phyloP scores from a whole-genome alignment of 2,888 invertebrate species.

The Gymnosoma rotundatum region DNA sequence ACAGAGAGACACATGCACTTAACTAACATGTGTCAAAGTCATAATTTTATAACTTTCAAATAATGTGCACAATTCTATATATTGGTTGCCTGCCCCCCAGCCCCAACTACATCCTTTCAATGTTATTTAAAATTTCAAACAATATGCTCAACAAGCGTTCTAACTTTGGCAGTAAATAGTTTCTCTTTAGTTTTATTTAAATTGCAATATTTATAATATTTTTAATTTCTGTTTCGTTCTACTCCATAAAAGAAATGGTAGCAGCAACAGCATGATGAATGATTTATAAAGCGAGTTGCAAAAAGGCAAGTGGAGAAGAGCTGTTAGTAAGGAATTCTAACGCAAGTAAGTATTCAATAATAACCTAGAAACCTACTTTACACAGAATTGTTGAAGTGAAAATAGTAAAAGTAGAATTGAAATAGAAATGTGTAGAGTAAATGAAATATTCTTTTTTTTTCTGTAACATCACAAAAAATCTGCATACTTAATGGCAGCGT shows the following conservation, averaged over 20 bases:
- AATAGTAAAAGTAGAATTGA: constrained; percentile 36
- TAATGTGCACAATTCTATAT: constrained; percentile 28
- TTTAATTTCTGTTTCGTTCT: neutral
- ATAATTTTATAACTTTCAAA: constrained; percentile 44
- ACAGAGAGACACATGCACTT: constrained; percentile 12
- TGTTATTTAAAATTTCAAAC: constrained; percentile 13
- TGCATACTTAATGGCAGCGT: constrained; percentile 25
- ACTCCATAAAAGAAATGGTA: neutral
- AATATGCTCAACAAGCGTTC: constrained; percentile 34
- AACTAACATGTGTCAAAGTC: constrained; percentile 61
- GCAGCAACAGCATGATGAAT: neutral
- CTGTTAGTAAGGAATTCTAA: constrained; percentile 39
- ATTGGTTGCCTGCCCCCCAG: neutral
- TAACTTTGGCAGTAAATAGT: constrained; percentile 53
- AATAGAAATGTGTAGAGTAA: neutral
- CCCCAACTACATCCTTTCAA: neutral
- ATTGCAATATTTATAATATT: constrained; percentile 21
- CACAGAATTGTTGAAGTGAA: constrained; percentile 46
- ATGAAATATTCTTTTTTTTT: constrained; percentile 13
- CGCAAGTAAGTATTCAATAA: constrained; percentile 51
- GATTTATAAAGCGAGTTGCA: neutral
- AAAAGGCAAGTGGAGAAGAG: neutral
- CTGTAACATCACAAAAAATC: constrained; percentile 2
- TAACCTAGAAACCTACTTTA: constrained; percentile 68
- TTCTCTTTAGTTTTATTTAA: constrained; percentile 52